Conservation (phyloP, 2,113 vertebrate genomes). For the Lota lota region DNA sequence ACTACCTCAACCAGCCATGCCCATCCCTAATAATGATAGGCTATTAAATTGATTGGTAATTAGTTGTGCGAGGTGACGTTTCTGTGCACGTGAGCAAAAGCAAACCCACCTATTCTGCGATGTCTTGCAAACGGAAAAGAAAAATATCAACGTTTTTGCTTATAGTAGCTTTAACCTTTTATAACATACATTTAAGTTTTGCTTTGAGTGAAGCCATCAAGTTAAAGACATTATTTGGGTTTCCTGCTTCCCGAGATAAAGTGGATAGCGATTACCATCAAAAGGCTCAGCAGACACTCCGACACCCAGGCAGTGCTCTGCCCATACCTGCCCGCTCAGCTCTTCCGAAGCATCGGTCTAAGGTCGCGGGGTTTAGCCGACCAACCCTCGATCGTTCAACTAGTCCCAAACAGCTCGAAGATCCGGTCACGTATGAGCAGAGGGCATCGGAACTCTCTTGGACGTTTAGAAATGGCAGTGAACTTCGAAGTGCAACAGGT, state of each 20-base stretch:
- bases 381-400: no score
- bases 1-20: no score
- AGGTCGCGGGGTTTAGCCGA: no score
- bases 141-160: constrained; percentile 32
- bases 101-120: constrained; percentile 24
- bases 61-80: constrained; percentile 21
- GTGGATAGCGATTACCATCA: not conserved
- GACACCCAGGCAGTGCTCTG: not conserved
- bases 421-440: not conserved
- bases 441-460: not conserved
- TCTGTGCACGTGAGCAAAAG: constrained; percentile 20
- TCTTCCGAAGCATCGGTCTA: not conserved
- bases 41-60: not conserved
- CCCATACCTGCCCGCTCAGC: not conserved
- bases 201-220: constrained; percentile 25
- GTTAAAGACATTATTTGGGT: not conserved
- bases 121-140: constrained; percentile 53
- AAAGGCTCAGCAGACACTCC: not conserved
- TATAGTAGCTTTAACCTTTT: constrained; percentile 1
- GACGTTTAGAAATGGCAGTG: constrained; percentile 20
- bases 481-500: not conserved
- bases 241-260: not conserved
- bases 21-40: no score
- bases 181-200: constrained; percentile 11
- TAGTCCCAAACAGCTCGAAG: no score